Conservation (phyloP, 2,797 vertebrate genomes). For the Pipistrellus nathusii region DNA sequence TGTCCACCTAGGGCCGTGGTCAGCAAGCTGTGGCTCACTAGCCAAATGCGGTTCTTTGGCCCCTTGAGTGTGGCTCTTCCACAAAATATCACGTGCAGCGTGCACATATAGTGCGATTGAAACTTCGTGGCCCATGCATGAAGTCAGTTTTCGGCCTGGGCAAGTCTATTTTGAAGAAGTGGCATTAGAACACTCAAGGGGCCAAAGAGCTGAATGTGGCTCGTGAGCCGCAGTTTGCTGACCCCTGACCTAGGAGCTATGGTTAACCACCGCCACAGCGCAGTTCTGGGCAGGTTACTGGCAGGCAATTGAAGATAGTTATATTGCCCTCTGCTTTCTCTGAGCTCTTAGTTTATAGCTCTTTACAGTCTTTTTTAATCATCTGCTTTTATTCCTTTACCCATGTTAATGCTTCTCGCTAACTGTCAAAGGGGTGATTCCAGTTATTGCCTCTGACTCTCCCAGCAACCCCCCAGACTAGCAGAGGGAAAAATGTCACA, state of each 20-base stretch:
- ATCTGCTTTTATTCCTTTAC: not conserved
- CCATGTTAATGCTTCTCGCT: not conserved
- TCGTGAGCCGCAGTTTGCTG: too few relatives aligned
- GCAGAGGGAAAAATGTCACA: conserved; percentile 8
- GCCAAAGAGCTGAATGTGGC: too few relatives aligned
- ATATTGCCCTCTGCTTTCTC: not conserved
- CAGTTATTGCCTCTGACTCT: not conserved
- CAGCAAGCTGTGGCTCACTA: too few relatives aligned
- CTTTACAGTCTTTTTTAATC: not conserved
- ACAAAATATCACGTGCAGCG: too few relatives aligned
- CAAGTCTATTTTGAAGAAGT: too few relatives aligned
- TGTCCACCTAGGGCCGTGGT: not conserved
- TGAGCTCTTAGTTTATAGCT: not conserved
- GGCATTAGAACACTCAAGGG: too few relatives aligned
- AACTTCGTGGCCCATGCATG: too few relatives aligned
- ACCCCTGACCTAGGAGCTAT: not conserved
- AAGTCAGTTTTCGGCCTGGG: too few relatives aligned
- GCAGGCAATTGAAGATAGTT: not conserved
- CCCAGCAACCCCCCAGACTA: not conserved
- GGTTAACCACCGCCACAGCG: not conserved
- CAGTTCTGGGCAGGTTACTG: not conserved
- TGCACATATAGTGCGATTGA: too few relatives aligned
- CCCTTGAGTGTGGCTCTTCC: too few relatives aligned
- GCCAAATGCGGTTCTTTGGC: too few relatives aligned
- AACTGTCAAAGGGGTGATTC: not conserved